Base-by-base conservation (phyloP, 2,797 vertebrate genomes). In the Pseudomugil gertrudae region DNA sequence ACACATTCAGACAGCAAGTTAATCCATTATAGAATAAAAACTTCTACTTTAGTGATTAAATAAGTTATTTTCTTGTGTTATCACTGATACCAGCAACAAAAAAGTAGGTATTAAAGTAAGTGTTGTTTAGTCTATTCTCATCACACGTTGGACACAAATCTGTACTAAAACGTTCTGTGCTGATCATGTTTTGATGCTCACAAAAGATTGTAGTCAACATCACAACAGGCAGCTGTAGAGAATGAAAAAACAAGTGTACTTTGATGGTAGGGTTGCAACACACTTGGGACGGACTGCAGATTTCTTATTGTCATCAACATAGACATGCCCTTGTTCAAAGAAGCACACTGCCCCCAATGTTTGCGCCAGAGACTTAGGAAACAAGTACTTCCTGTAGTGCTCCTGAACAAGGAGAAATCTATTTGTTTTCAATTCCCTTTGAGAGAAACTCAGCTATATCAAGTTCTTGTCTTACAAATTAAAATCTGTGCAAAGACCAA, bases 321-420 rank as follows among this genome's bases (percentile, higher is more conserved):
- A 79, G 80, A 87, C 50, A 24, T 76, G 83, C 60, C 69, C 79
- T 84, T 88, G 87, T 90, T 93, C 87, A 92, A 88, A 91, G 78
- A 30, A 14, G 19, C 47, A 77, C 74, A 74, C 66, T 80, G 81
- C 73, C 85, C 81, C 74, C 67, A 68, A 78, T 87, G 80, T 85
- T 80, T 85, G 74, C 54, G 70, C 69, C 59, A 36, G 70, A 83
- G 59, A 66, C n/a, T 29, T 17, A 55, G 53, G 51, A n/a, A 14
- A 15, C 24, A 29, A 24, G 43, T 26, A 48, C 62, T 74, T 85
- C 69, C 81, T 79, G 79, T 54, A 60, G 56, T 70, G 52, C 65
- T 58, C 63, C 54, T 69, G 48, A 61, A 74, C 58, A 63, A 69
- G 29, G 62, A 71, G 24, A 72, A 79, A 84, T 83, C 50, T 74